These are phyloP conservation scores for Pantala flavescens DNA, from an alignment of 1,140 invertebrate species.

Conservation along the genomic window DNA sequence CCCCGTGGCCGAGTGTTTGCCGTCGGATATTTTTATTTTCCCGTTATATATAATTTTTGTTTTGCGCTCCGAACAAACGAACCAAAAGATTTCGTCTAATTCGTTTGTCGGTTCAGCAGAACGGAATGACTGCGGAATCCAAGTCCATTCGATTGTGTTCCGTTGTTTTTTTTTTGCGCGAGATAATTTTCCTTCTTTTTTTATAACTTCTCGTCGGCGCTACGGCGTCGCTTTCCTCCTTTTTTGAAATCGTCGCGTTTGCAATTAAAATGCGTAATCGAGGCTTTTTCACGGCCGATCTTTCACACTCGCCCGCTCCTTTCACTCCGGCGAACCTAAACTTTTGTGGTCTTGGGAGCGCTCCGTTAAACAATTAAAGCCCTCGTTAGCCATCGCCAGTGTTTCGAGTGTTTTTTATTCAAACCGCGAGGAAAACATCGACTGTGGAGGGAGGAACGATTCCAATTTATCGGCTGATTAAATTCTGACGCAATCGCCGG, in stretches of 20 bases:
- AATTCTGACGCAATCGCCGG: no score
- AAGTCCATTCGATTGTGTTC: conserved; percentile 1
- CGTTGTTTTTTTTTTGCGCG: neutral
- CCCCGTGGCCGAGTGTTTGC: neutral
- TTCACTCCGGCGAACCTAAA: no score
- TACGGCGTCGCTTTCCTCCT: neutral
- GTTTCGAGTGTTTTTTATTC: no score
- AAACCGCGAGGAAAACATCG: no score
- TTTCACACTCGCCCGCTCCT: no score
- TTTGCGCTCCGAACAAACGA: neutral
- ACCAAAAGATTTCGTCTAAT: conserved; percentile 3
- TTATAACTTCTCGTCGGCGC: neutral
- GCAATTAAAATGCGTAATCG: neutral
- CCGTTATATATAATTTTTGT: neutral
- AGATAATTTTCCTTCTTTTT: no score
- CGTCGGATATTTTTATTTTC: neutral
- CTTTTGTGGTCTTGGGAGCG: no score
- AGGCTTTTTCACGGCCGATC: no score
- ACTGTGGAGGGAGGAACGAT: no score
- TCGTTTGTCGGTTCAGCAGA: conserved; percentile 3
- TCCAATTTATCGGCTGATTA: no score
- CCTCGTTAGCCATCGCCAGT: no score
- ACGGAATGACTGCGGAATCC: neutral
- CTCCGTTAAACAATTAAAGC: no score
- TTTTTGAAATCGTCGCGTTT: neutral